Evolutionary conservation across 2,888 invertebrate genomes (phyloP), one percentile per base, ranked within the genome.

Genomic region (Fragum whitleyi): DNA sequence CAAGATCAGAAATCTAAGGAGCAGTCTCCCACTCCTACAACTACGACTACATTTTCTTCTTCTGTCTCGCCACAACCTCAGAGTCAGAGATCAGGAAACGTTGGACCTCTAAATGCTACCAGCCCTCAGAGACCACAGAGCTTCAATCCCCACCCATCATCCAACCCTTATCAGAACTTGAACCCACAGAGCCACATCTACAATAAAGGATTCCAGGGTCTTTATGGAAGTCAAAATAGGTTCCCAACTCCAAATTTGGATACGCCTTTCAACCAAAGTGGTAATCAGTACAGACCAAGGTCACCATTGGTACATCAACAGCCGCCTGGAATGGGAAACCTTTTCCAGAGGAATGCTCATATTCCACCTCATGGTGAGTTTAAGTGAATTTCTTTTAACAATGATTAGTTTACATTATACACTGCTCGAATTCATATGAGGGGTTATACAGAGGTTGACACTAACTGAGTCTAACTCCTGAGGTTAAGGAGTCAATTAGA

Each of bases 91-190:
- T 53, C 70, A 21, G 55, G 55, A 2, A 53, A 53, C 19, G 70
- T 21, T 55, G 55, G 70, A 47, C 16, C 51, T 32, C 53, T 36
- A 19, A 55, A 55, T 53, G 39, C 61, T 47, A 59, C 59, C 23
- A 68, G 32, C 53, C 59, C 77, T 11, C 59, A 42, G 21, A 76
- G 73, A 53, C 77, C 79, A 29, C 83, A 83, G 55, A 83, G 61
- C 65, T 83, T 83, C 53, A 83, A 83, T 67, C 83, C 83, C 14
- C 76, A 83, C 59, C 83, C 79, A 62, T 59, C 59, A 42, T 32
- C 69, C 19, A 83, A 65, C 67, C 83, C 83, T 28, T 83, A 79
- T 67, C 83, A 83, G 36, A 79, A 76, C 28, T 42, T 83, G 16
- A 83, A 74, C 42, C 73, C 83, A 7, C 74, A 69, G 21, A 79